phyloP scores from a whole-genome alignment of 2,797 vertebrate genomes.

The Ptychobarbus kaznakovi region DNA sequence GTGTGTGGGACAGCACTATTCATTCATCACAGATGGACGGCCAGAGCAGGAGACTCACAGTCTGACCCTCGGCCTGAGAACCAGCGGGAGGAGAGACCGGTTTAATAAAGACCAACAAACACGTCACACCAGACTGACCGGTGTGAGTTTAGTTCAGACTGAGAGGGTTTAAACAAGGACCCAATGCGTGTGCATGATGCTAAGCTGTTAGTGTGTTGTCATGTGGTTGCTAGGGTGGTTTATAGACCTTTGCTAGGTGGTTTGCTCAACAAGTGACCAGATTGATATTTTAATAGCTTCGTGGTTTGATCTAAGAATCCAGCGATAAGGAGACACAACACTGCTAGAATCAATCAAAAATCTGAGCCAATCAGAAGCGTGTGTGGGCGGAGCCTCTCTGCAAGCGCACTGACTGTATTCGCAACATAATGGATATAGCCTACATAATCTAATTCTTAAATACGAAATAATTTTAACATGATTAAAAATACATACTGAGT shows the following conservation, averaged over 20 bases:
- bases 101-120: conserved; percentile 1
- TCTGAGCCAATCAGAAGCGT: no score
- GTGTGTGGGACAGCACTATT: neutral
- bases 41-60: neutral
- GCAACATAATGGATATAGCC: no score
- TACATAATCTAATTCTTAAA: no score
- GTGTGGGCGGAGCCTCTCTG: no score
- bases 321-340: no score
- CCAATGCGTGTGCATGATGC: neutral
- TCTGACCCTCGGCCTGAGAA: neutral
- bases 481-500: no score
- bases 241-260: neutral
- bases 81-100: neutral
- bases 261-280: neutral
- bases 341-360: no score
- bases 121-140: neutral
- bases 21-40: neutral
- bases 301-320: no score
- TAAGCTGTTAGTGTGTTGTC: neutral
- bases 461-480: no score
- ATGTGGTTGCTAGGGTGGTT: neutral
- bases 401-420: no score
- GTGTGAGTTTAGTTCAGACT: neutral
- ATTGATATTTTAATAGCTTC: no score
- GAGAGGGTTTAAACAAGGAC: neutral